These are phyloP conservation scores for Actenoides hombroni DNA, from an alignment of 2,113 vertebrate species.

Conservation along the genomic window DNA sequence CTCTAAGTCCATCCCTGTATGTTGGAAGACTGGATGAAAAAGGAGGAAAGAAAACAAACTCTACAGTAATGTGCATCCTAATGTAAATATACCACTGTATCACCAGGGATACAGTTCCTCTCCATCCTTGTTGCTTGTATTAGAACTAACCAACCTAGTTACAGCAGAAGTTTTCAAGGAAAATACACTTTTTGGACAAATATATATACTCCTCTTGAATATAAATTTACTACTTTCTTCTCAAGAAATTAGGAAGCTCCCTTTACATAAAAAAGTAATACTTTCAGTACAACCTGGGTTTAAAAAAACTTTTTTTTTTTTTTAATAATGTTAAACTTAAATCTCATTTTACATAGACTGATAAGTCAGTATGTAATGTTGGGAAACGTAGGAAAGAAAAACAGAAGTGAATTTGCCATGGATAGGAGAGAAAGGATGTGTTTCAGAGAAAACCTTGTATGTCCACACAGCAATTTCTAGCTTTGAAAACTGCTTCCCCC, in stretches of 20 bases:
- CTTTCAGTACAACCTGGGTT: background rate
- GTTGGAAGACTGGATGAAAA: background rate
- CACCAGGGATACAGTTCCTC: background rate
- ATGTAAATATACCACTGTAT: background rate
- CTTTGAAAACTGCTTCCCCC: background rate
- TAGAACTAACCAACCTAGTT: background rate
- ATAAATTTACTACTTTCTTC: background rate
- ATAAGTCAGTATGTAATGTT: background rate
- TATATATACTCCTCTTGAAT: background rate
- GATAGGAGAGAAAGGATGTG: background rate
- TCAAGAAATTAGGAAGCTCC: background rate
- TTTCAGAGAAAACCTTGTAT: background rate
- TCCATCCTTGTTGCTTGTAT: background rate
- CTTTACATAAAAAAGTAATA: background rate
- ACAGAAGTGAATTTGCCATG: background rate
- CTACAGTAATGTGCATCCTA: background rate
- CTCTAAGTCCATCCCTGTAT: background rate
- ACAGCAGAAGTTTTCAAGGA: background rate
- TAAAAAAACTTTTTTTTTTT: background rate
- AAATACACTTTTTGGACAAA: background rate
- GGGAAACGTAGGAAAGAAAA: background rate
- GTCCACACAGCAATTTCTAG: background rate
- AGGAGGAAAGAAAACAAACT: background rate
- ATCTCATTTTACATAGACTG: background rate
- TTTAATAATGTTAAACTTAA: background rate